Evolutionary conservation across 2,888 invertebrate genomes (phyloP).

Genomic region (Geotrupes spiniger): DNA sequence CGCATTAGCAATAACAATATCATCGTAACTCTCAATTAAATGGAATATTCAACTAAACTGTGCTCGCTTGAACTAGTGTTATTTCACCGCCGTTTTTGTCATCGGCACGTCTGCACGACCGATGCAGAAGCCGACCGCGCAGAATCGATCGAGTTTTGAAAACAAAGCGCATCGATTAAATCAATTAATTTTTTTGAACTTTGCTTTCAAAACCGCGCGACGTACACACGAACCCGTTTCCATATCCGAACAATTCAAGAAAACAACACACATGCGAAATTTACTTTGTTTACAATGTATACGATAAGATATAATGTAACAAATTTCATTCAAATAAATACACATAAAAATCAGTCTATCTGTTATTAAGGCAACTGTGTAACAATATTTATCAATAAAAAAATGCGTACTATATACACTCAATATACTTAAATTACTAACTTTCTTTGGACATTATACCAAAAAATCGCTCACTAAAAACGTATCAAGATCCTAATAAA

Average conservation of each 20-base stretch:
- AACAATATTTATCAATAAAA: conserved; percentile 24
- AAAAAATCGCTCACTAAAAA: conserved; percentile 2
- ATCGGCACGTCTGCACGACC: conserved; percentile 16
- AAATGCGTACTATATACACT: conserved; percentile 16
- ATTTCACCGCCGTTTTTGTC: conserved; percentile 7
- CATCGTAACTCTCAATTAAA: conserved; percentile 16
- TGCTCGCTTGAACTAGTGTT: conserved; percentile 23
- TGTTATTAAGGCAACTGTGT: conserved; percentile 38
- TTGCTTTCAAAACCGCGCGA: conserved; percentile 8
- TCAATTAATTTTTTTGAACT: not conserved
- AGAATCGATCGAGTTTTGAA: not conserved
- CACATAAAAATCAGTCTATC: conserved; percentile 38
- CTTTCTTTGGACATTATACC: conserved; percentile 18
- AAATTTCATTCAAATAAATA: conserved; percentile 19
- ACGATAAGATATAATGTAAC: conserved; percentile 4
- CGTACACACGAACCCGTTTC: conserved; percentile 8
- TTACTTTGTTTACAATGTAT: conserved; percentile 2
- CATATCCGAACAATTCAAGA: conserved; percentile 10
- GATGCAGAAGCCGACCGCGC: conserved; percentile 8
- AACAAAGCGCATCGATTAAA: not conserved
- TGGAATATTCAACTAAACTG: conserved; percentile 19
- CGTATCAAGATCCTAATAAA: conserved; percentile 4
- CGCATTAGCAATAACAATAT: conserved; percentile 25
- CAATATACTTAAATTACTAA: conserved; percentile 17
- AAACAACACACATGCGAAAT: not conserved